Evolutionary conservation across 2,888 invertebrate genomes (phyloP).

Genomic region (Lochmaea crataegi): DNA sequence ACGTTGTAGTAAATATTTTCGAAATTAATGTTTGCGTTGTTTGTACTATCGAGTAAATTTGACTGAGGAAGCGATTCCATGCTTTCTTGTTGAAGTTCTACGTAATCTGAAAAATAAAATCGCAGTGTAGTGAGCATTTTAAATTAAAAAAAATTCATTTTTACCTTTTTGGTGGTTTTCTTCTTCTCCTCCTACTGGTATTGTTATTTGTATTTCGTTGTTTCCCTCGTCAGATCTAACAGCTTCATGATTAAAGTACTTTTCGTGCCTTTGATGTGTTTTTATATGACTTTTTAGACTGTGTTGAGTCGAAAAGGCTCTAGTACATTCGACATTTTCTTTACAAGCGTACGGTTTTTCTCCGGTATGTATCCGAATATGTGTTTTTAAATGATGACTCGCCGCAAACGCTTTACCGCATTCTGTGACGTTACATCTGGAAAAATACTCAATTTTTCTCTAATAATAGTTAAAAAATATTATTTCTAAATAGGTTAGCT

Average conservation of each 20-base stretch:
- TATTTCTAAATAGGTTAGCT: not conserved
- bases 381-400: conserved; percentile 94
- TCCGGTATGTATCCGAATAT: conserved; percentile 82
- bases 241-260: conserved; percentile 29
- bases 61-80: no score
- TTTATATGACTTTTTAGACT: conserved; percentile 83
- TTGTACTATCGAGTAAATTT: no score
- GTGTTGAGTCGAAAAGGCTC: conserved; percentile 87
- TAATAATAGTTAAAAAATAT: not conserved
- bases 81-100: not conserved
- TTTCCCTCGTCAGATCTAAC: conserved; percentile 12
- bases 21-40: conserved; percentile 42
- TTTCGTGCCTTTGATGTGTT: conserved; percentile 73
- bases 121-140: not conserved
- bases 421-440: conserved; percentile 82
- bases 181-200: not conserved
- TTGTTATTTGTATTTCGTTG: conserved; percentile 8
- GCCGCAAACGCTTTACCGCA: conserved; percentile 95
- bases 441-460: not conserved
- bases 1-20: conserved; percentile 50
- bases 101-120: conserved; percentile 10
- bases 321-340: conserved; percentile 73
- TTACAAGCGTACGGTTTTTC: conserved; percentile 83
- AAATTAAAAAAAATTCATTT: not conserved
- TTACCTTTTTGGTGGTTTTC: conserved; percentile 23